Base-by-base conservation (phyloP, 2,797 vertebrate genomes). In the Xyrichtys novacula region DNA sequence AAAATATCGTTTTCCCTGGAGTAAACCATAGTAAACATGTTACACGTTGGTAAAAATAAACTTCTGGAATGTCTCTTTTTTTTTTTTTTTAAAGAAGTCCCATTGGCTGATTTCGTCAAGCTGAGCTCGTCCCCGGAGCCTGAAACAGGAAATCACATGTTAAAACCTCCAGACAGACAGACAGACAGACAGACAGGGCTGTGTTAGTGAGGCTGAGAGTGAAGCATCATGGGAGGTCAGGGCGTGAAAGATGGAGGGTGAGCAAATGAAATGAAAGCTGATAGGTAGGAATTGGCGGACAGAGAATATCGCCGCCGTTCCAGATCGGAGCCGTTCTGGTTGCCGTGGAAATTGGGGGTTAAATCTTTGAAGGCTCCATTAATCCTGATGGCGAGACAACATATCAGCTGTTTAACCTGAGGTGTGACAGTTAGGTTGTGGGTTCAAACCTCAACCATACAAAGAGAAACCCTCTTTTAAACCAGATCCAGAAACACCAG, bases 91-190 rank as follows among this genome's bases (percentile, higher is more conserved):
- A n/a, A 88, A 91, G 88, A 95, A 95, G 95, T 95, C 96, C 96
- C 95, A 89, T 91, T 90, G 94, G 94, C 93, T 94, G 93, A 94
- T 94, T 95, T 94, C 93, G 95, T 99, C 97, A 99, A 96, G 97
- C 96, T 89, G 96, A 97, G 95, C 96, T 97, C 92, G 96, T 94
- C 94, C 97, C 97, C 80, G 97, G 96, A 92, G 96, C 97, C 97
- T 98, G 95, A 69, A 90, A 90, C 62, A 62, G 79, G 81, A 86
- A 81, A 84, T 34, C 52, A 74, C 40, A 68, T 9, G 67, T 86
- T 78, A 88, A 23, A 47, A 4, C 16, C 1, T 29, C 8, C 48
- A 48, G 46, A 61, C 64, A 56, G 5, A 54, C 56, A 46, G 25
- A n/a, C 48, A 48, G 46, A 61, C 64, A 56, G 5, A 54, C 52